A percentile compares a stretch with the other conserved stretches of the same genome.
Conservation (phyloP, 1,140 invertebrate genomes). For the Cydia amplana region DNA sequence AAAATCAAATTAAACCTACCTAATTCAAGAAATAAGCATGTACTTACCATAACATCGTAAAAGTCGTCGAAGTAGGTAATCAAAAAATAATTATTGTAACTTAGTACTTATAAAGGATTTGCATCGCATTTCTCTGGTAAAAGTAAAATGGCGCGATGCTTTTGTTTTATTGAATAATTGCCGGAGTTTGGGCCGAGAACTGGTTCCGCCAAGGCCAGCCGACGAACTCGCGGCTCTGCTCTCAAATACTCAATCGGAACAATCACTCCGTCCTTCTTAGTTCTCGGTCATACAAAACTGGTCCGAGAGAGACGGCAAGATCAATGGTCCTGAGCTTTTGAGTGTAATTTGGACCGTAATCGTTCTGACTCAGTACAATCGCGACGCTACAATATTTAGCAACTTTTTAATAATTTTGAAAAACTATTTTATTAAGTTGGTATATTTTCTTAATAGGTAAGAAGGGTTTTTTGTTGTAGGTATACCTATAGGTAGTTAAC, state of each 20-base stretch:
- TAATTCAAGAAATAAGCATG: neutral
- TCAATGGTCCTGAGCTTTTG: neutral
- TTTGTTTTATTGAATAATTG: constrained; percentile 80
- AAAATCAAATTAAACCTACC: too few species aligned
- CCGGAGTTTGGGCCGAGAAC: constrained; percentile 71
- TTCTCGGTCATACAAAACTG: neutral
- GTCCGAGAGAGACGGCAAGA: neutral
- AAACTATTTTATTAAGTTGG: too few species aligned
- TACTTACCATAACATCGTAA: neutral
- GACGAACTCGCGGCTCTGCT: constrained; percentile 56
- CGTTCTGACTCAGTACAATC: neutral
- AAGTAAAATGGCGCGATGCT: constrained; percentile 68
- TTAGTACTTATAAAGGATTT: constrained; percentile 11
- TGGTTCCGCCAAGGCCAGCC: constrained; percentile 76
- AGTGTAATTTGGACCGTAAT: neutral
- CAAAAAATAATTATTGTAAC: neutral
- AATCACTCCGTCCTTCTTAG: neutral
- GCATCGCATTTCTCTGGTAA: constrained; percentile 55
- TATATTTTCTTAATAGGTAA: too few species aligned
- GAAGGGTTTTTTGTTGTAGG: too few species aligned
- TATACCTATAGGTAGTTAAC: too few species aligned
- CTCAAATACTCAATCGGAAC: neutral
- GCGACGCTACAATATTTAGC: neutral
- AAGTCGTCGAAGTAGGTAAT: neutral
- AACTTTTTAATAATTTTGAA: neutral